phyloP scores from a whole-genome alignment of 2,888 invertebrate genomes.

The Rotaria magnacalcarata region DNA sequence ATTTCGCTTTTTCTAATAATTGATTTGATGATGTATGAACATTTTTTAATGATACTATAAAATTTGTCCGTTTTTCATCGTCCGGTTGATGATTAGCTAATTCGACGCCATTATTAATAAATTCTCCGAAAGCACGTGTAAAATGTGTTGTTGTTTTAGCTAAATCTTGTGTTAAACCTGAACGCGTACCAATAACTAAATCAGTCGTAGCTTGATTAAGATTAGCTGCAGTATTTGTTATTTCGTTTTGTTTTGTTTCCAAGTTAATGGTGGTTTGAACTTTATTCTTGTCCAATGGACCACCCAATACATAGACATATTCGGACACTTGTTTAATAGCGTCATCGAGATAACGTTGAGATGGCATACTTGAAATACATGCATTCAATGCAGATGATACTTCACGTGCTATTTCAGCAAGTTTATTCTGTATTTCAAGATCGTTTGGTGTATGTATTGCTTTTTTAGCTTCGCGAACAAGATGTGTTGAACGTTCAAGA shows the following conservation, averaged over 20 bases:
- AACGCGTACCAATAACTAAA: constrained; percentile 67
- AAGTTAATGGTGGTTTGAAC: constrained; percentile 61
- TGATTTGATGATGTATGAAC: constrained; percentile 24
- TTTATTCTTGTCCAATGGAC: constrained; percentile 67
- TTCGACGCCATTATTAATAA: constrained; percentile 11
- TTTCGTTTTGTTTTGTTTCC: constrained; percentile 73
- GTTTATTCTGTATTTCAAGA: constrained; percentile 64
- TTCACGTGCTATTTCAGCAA: constrained; percentile 66
- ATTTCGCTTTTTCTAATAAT: constrained; percentile 23
- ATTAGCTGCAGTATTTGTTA: constrained; percentile 76
- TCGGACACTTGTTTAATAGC: constrained; percentile 77
- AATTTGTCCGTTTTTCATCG: constrained; percentile 7
- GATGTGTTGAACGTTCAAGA: constrained; percentile 70
- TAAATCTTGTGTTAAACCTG: not conserved
- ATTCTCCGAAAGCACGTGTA: constrained; percentile 15
- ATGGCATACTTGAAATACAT: constrained; percentile 79
- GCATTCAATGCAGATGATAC: constrained; percentile 65
- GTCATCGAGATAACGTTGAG: constrained; percentile 85
- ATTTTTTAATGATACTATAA: constrained; percentile 1
- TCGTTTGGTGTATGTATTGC: constrained; percentile 69
- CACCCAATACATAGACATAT: constrained; percentile 31
- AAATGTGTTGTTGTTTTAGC: not conserved
- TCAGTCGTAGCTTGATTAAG: constrained; percentile 78
- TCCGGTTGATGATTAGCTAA: not conserved
- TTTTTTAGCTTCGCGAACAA: constrained; percentile 77